Evolutionary conservation across 2,888 invertebrate genomes (phyloP).

Genomic region (Leptinotarsa tumamoca): DNA sequence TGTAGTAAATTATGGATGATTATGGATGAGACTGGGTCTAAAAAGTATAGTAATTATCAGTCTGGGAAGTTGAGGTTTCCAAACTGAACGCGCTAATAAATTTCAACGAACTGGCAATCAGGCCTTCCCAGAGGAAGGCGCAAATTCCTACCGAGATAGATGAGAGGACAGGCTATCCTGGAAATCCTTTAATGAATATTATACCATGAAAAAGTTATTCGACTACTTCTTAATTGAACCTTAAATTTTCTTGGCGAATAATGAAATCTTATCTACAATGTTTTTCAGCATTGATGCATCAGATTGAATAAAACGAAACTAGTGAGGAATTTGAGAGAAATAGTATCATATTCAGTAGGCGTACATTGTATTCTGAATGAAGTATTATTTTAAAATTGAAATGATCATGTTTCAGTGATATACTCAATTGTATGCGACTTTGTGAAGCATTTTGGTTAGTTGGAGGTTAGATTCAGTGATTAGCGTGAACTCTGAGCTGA

Average conservation of each 20-base stretch:
- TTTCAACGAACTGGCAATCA: neutral
- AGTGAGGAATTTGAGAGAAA: too few relatives aligned
- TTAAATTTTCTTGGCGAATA: neutral
- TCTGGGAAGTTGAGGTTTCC: conserved; percentile 10
- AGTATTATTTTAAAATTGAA: too few relatives aligned
- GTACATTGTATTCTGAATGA: too few relatives aligned
- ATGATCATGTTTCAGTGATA: too few relatives aligned
- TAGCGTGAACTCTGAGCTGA: too few relatives aligned
- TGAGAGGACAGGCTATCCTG: neutral
- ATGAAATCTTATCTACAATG: neutral
- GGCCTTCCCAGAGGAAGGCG: conserved; percentile 1
- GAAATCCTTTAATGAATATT: conserved; percentile 13
- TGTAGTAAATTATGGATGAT: neutral
- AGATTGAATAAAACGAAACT: too few relatives aligned
- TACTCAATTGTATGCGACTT: too few relatives aligned
- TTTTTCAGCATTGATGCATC: too few relatives aligned
- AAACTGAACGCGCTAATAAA: conserved; percentile 7
- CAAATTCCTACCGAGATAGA: neutral
- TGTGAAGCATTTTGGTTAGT: too few relatives aligned
- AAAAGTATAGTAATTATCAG: neutral
- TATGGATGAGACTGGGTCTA: neutral
- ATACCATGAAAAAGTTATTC: neutral
- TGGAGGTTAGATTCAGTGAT: too few relatives aligned
- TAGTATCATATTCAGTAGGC: too few relatives aligned
- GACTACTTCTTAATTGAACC: neutral